Evolutionary conservation across 2,113 vertebrate species (phyloP).

Genomic region (Pelobates fuscus): DNA sequence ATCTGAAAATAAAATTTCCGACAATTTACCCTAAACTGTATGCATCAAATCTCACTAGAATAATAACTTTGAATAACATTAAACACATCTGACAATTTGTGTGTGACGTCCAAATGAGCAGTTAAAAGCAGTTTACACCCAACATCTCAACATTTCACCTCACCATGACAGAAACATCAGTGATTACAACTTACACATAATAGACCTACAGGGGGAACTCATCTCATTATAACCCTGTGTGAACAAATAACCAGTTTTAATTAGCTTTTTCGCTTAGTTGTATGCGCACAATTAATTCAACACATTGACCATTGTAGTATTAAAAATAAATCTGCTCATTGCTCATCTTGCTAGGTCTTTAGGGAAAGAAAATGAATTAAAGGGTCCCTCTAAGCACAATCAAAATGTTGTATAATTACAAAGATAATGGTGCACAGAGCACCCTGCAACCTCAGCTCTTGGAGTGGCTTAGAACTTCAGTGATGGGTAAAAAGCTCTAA

Average conservation of each 20-base stretch:
- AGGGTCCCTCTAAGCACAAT: too few relatives aligned
- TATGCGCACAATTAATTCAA: constrained; percentile 29
- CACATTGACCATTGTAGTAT: constrained; percentile 17
- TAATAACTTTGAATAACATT: neutral
- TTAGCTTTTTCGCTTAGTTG: constrained; percentile 26
- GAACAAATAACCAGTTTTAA: constrained; percentile 27
- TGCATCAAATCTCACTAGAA: neutral
- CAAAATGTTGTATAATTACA: too few relatives aligned
- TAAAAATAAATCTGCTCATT: constrained; percentile 27
- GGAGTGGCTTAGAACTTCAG: too few relatives aligned
- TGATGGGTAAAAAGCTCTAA: too few relatives aligned
- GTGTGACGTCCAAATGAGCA: neutral
- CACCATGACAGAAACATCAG: neutral
- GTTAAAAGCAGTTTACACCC: neutral
- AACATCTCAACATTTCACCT: neutral
- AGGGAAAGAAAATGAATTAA: neutral
- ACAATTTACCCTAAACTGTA: neutral
- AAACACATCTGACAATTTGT: neutral
- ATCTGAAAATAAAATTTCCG: too few relatives aligned
- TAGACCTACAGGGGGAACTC: constrained; percentile 16
- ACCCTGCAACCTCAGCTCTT: too few relatives aligned
- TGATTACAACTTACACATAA: constrained; percentile 4
- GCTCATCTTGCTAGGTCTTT: neutral
- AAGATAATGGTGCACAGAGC: too few relatives aligned
- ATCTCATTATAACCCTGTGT: constrained; percentile 8